A percentile compares a stretch with the other conserved stretches of the same genome.
These are phyloP conservation scores for Sycobia sp. DNA, from an alignment of 1,140 invertebrate species.

Conservation along the genomic window DNA sequence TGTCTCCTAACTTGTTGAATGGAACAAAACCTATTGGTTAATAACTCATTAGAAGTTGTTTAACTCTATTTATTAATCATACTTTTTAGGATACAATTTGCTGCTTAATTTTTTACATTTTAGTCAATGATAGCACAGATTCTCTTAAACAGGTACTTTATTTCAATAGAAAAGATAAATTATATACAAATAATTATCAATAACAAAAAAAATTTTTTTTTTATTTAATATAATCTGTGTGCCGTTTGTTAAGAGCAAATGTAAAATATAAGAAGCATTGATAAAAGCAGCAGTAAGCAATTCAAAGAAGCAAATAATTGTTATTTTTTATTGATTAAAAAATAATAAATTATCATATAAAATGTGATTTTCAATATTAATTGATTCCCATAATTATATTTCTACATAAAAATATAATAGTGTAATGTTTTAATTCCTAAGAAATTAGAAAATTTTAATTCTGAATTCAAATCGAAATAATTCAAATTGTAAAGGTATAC, in stretches of 20 bases:
- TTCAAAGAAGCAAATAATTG: constrained; percentile 4
- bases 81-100: background rate
- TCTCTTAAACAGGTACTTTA: too few relatives aligned
- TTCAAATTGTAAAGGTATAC: too few relatives aligned
- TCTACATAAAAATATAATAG: too few relatives aligned
- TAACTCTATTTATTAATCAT: background rate
- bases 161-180: too few relatives aligned
- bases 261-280: background rate
- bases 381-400: too few relatives aligned
- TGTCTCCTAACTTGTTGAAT: constrained; percentile 2
- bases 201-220: too few relatives aligned
- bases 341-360: constrained; percentile 22
- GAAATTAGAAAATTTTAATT: too few relatives aligned
- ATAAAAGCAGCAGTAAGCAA: background rate
- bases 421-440: too few relatives aligned
- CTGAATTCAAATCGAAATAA: too few relatives aligned
- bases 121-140: constrained; percentile 2
- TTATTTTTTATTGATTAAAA: constrained; percentile 24
- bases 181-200: too few relatives aligned
- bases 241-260: constrained; percentile 16
- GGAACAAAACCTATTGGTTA: constrained; percentile 1
- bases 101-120: background rate
- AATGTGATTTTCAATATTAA: background rate
- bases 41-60: constrained; percentile 19
- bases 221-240: constrained; percentile 18